Evolutionary conservation across 2,797 vertebrate genomes (phyloP).

Genomic region (Geotrypetes seraphini): DNA sequence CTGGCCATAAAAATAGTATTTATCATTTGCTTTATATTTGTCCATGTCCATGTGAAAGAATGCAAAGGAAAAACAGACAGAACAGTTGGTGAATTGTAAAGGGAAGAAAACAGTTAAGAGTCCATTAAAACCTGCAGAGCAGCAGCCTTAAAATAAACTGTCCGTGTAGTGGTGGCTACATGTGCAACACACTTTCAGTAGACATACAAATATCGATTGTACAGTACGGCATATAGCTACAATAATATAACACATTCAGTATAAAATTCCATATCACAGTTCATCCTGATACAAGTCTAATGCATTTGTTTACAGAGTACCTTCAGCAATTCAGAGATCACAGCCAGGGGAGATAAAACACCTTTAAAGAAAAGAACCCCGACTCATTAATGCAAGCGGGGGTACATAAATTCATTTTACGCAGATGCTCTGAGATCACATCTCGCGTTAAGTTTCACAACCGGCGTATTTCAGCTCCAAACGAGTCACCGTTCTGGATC

Average conservation of each 20-base stretch:
- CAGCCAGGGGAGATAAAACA: constrained; percentile 20
- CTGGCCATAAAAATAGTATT: constrained; percentile 59
- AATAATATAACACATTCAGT: constrained; percentile 43
- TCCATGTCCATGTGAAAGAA: constrained; percentile 50
- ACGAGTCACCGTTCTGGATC: too few species aligned
- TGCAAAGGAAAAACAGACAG: constrained; percentile 31
- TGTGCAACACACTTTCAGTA: constrained; percentile 26
- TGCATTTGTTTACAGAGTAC: constrained; percentile 23
- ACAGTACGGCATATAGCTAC: constrained; percentile 20
- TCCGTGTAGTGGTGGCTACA: constrained; percentile 35
- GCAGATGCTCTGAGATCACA: constrained; percentile 22
- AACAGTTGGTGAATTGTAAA: constrained; percentile 33
- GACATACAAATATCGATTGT: constrained; percentile 30
- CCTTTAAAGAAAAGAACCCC: constrained; percentile 7
- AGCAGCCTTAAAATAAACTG: constrained; percentile 32
- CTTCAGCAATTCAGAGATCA: constrained; percentile 18
- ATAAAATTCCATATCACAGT: constrained; percentile 20
- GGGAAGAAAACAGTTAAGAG: constrained; percentile 28
- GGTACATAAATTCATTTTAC: constrained; percentile 27
- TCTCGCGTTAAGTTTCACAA: constrained; percentile 18
- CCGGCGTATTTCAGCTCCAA: constrained; percentile 26
- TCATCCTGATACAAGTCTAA: constrained; percentile 42
- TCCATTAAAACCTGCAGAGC: constrained; percentile 38
- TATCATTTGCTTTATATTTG: constrained; percentile 33
- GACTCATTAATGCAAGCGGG: constrained; percentile 18